These are phyloP conservation scores for Brienomyrus longianalis DNA, from an alignment of 2,113 vertebrate genomes.

Conservation along the genomic window DNA sequence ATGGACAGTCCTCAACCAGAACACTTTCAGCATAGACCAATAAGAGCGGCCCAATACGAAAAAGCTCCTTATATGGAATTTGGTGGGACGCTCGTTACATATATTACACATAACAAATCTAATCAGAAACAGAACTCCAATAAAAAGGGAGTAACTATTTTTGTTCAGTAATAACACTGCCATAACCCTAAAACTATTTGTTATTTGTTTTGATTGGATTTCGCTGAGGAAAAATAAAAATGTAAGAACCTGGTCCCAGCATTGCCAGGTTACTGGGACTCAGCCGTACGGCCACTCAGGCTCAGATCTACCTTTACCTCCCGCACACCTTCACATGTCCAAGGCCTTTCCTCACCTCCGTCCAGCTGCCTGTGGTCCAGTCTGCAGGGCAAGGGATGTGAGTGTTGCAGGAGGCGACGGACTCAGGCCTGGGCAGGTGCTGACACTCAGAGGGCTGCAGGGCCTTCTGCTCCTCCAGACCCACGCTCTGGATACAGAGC, in stretches of 20 bases:
- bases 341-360: conserved; percentile 63
- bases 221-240: background rate
- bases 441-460: conserved; percentile 60
- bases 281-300: background rate
- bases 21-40: background rate
- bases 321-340: background rate
- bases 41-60: background rate
- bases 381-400: conserved; percentile 71
- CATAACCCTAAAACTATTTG: background rate
- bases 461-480: conserved; percentile 74
- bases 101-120: background rate
- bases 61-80: background rate
- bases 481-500: conserved; percentile 77
- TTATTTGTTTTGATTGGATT: background rate
- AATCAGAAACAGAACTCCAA: background rate
- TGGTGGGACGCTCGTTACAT: background rate
- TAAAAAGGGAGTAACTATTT: background rate
- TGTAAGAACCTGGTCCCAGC: background rate
- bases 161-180: background rate
- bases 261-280: background rate
- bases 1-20: background rate
- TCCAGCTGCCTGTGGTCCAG: conserved; percentile 79
- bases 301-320: background rate
- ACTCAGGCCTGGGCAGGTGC: conserved; percentile 64
- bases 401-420: conserved; percentile 58